A percentile compares a stretch with the other conserved stretches of the same genome.
These are phyloP conservation scores for Patella ulyssiponensis DNA, from an alignment of 2,888 invertebrate genomes.

Conservation along the genomic window DNA sequence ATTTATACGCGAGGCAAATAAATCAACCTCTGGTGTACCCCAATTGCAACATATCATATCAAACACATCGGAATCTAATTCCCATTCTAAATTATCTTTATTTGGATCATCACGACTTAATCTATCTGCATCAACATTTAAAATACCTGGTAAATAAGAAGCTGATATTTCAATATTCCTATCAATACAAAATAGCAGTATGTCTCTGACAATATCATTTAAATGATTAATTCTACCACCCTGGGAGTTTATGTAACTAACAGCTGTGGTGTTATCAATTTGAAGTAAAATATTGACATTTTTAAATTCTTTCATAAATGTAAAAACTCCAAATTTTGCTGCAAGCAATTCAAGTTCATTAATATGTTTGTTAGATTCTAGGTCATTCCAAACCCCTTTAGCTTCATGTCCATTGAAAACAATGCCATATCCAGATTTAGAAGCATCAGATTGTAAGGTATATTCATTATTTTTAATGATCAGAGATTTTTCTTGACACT, in stretches of 20 bases:
- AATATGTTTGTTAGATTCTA: constrained; percentile 11
- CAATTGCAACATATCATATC: background rate
- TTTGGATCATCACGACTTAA: constrained; percentile 14
- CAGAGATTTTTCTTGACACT: background rate
- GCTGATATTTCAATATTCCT: constrained; percentile 15
- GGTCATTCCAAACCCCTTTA: background rate
- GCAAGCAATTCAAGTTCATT: constrained; percentile 17
- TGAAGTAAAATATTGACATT: background rate
- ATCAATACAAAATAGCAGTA: constrained; percentile 19
- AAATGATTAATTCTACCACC: constrained; percentile 16
- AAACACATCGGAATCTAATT: constrained; percentile 11
- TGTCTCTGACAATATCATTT: constrained; percentile 11
- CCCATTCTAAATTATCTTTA: constrained; percentile 21
- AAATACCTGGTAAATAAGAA: constrained; percentile 17
- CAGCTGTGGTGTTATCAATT: constrained; percentile 12
- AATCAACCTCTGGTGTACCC: constrained; percentile 20
- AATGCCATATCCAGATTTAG: constrained; percentile 1
- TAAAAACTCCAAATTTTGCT: background rate
- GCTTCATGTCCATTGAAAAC: background rate
- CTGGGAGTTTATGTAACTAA: background rate
- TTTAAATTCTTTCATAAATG: background rate
- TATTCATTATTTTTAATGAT: background rate
- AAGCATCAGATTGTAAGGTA: background rate
- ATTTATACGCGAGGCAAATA: constrained; percentile 24
- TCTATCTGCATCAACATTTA: constrained; percentile 18